Conservation (phyloP, 2,888 invertebrate species). For the Melipona beecheii region DNA sequence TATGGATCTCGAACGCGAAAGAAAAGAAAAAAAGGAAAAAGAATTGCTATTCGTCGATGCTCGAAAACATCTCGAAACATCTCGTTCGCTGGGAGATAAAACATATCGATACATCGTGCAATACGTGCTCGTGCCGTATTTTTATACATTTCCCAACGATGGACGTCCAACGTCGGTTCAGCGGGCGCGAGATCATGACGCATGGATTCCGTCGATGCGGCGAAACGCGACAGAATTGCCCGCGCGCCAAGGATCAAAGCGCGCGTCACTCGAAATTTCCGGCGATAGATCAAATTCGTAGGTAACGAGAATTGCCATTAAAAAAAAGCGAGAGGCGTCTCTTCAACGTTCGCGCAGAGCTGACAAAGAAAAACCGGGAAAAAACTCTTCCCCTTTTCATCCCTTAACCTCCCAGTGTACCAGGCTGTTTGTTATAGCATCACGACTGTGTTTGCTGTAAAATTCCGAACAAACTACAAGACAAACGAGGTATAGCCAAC, state of each 20-base stretch:
- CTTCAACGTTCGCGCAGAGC: not conserved
- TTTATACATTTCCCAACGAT: constrained; percentile 3
- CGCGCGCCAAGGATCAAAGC: constrained; percentile 46
- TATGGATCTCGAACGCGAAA: not conserved
- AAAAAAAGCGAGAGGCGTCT: constrained; percentile 19
- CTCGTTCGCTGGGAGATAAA: not conserved
- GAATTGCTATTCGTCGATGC: not conserved
- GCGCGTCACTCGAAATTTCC: constrained; percentile 24
- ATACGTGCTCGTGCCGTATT: not conserved
- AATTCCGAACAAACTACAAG: constrained; percentile 74
- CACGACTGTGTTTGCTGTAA: constrained; percentile 68
- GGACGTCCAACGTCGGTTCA: not conserved
- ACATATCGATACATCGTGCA: not conserved
- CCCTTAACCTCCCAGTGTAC: not conserved
- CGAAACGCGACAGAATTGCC: constrained; percentile 8
- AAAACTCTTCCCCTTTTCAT: constrained; percentile 9
- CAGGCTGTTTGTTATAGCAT: constrained; percentile 63
- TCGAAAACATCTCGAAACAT: not conserved
- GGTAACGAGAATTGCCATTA: constrained; percentile 62
- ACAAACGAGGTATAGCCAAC: constrained; percentile 69
- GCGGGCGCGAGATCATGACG: not conserved
- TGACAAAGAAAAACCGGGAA: constrained; percentile 57
- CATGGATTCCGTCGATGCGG: not conserved
- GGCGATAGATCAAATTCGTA: constrained; percentile 56
- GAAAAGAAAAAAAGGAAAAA: no score